Evolutionary conservation across 2,113 vertebrate genomes (phyloP).

Genomic region (Bubalus kerabau): DNA sequence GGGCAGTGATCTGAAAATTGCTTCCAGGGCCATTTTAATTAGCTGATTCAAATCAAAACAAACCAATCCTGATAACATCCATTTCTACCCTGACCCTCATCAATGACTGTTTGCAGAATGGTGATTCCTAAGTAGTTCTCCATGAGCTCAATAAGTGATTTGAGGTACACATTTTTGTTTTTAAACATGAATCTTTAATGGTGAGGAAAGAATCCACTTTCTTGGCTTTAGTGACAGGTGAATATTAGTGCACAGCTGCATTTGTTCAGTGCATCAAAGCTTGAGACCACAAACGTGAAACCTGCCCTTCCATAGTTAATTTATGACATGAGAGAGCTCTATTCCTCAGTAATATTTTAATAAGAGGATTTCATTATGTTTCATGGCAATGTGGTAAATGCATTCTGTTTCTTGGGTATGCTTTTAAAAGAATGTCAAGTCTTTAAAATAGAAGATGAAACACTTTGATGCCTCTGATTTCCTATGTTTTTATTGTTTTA

Average conservation of each 20-base stretch:
- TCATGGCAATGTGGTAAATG: not conserved
- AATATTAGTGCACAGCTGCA: not conserved
- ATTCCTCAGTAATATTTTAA: constrained; percentile 19
- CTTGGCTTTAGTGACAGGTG: not conserved
- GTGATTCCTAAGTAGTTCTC: not conserved
- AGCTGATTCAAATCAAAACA: constrained; percentile 52
- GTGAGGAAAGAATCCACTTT: not conserved
- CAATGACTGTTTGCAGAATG: not conserved
- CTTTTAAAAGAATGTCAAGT: constrained; percentile 1
- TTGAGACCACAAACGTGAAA: not conserved
- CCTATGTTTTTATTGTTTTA: not conserved
- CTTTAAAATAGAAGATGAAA: constrained; percentile 30
- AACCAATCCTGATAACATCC: not conserved
- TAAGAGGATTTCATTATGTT: constrained; percentile 29
- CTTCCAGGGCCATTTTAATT: constrained; percentile 51
- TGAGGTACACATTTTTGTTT: not conserved
- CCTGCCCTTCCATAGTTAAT: not conserved
- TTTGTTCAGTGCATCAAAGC: not conserved
- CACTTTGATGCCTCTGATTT: not conserved
- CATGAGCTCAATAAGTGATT: not conserved
- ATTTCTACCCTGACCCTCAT: not conserved
- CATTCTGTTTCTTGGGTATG: not conserved
- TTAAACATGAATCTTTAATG: constrained; percentile 42
- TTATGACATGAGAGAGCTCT: not conserved
- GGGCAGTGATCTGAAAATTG: constrained; percentile 47